Percentiles rank a stretch among this genome's conserved stretches.
phyloP scores from a whole-genome alignment of 2,888 invertebrate genomes.

The Drosophila nr. medialis region DNA sequence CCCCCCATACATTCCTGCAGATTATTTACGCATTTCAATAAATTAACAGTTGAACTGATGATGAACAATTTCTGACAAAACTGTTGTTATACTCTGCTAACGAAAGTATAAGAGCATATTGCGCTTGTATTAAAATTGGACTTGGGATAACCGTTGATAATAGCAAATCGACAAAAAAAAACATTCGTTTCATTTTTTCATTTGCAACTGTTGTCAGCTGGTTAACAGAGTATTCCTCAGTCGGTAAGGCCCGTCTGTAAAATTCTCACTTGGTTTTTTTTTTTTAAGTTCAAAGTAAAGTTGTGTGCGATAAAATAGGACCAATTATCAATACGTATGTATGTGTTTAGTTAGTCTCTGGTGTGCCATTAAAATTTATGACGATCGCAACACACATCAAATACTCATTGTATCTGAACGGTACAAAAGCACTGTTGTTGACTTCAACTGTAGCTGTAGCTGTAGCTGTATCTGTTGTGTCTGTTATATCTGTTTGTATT shows the following conservation, averaged over 20 bases:
- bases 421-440: not conserved
- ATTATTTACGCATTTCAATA: slow-evolving; percentile 1
- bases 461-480: not conserved
- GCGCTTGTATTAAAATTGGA: not conserved
- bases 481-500: not conserved
- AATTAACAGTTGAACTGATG: not conserved
- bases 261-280: not conserved
- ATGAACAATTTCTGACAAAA: not conserved
- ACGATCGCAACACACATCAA: not conserved
- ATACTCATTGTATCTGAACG: slow-evolving; percentile 3
- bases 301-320: slow-evolving; percentile 8
- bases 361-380: slow-evolving; percentile 5
- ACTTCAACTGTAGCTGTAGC: slow-evolving; percentile 1
- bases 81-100: not conserved
- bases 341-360: slow-evolving; percentile 11
- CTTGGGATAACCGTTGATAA: not conserved
- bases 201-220: not conserved
- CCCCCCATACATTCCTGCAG: not conserved
- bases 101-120: not conserved
- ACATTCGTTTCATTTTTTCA: too few species aligned
- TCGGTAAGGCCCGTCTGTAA: not conserved
- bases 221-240: not conserved
- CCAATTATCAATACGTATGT: slow-evolving; percentile 11
- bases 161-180: not conserved
- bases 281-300: slow-evolving; percentile 9